These are phyloP conservation scores for Drosophila dunni DNA, from an alignment of 1,140 invertebrate genomes.

Conservation along the genomic window DNA sequence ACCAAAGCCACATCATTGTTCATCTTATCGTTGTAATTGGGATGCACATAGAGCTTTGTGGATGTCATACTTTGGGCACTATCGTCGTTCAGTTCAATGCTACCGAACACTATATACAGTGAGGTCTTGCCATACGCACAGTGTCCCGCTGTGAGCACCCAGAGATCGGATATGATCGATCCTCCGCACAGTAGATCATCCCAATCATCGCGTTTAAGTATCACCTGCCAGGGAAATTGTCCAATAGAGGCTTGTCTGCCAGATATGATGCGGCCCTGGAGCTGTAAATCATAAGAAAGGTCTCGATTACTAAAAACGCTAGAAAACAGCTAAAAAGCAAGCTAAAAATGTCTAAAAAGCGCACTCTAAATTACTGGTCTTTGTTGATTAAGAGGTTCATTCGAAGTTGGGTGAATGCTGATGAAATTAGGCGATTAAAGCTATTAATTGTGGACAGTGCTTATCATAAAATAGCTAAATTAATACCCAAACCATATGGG, in stretches of 20 bases:
- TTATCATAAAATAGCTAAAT: no score
- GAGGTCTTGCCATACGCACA: slow-evolving; percentile 83
- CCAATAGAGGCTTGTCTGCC: slow-evolving; percentile 48
- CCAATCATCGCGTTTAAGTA: slow-evolving; percentile 66
- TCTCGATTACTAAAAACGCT: no score
- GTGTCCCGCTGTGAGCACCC: slow-evolving; percentile 87
- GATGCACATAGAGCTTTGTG: slow-evolving; percentile 83
- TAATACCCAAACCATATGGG: no score
- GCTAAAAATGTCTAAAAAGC: no score
- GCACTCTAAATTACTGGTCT: no score
- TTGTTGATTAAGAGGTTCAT: no score
- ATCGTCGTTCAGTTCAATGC: slow-evolving; percentile 80
- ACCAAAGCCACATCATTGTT: slow-evolving; percentile 87
- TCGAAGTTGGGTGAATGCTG: no score
- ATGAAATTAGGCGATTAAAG: no score
- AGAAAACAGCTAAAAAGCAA: no score
- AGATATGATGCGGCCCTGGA: slow-evolving; percentile 70
- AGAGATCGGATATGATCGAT: slow-evolving; percentile 85
- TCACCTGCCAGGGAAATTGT: slow-evolving; percentile 81
- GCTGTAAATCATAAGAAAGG: neutral
- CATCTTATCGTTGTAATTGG: slow-evolving; percentile 84
- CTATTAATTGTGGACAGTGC: no score
- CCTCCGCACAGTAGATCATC: slow-evolving; percentile 86
- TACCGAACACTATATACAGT: slow-evolving; percentile 84
- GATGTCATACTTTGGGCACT: slow-evolving; percentile 73